These are phyloP conservation scores for Myzus persicae DNA, from an alignment of 1,140 invertebrate species.

Conservation along the genomic window DNA sequence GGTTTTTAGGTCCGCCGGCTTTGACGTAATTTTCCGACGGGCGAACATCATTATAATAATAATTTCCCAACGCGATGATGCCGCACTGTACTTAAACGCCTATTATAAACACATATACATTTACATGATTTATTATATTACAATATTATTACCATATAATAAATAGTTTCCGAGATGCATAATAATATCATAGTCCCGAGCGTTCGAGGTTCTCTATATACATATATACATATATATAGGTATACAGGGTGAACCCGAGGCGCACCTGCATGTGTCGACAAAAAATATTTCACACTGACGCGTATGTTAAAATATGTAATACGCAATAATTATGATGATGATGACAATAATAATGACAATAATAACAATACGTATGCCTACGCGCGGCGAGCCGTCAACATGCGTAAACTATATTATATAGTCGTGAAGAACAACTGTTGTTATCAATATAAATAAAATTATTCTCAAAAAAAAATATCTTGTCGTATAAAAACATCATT, in stretches of 20 bases:
- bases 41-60: background rate
- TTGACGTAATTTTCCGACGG: background rate
- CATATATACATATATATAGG: too few relatives aligned
- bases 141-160: background rate
- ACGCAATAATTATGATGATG: background rate
- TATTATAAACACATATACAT: background rate
- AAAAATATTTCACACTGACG: background rate
- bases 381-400: background rate
- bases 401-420: background rate
- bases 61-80: background rate
- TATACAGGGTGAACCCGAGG: constrained; percentile 28
- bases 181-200: background rate
- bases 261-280: background rate
- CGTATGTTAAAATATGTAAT: too few relatives aligned
- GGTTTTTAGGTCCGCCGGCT: background rate
- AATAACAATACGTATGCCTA: background rate
- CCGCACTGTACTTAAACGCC: background rate
- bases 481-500: background rate
- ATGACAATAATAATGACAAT: background rate
- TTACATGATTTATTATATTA: background rate
- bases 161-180: background rate
- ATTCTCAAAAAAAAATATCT: background rate
- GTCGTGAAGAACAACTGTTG: background rate
- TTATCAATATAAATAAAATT: background rate
- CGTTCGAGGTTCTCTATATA: background rate